Evolutionary conservation across 2,797 vertebrate genomes (phyloP), one percentile per base, ranked within the genome.

Genomic region (Garrulus glandarius): DNA sequence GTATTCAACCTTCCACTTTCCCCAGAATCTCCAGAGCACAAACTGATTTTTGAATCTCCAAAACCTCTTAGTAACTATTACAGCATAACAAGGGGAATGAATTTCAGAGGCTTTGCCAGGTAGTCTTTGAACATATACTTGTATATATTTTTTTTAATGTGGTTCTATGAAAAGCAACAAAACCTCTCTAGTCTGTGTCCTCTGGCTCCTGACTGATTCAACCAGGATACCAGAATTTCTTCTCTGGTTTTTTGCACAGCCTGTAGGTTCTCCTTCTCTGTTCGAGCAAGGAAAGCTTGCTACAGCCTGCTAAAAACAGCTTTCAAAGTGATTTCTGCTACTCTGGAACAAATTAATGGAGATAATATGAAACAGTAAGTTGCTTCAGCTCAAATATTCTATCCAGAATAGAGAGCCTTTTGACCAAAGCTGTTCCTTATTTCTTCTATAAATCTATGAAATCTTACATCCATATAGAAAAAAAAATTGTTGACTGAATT

Each of bases 201-300:
- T 74, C 68, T 49, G 32, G 11, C 11, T 76, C 16, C 55, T 57
- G 12, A 3, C 39, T 65, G 21, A 43, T 77, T 75, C 18, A 39
- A 19, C 7, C 11, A 68, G 36, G 18, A 44, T 44, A 70, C 6
- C 3, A 74, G 8, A 69, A 76, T 7, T 9, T 41, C 27, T 52
- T 39, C 5, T 37, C 12, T 61, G 0, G 0, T 3, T 47, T 43
- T 34, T 30, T 5, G 3, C 32, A 30, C 23, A 43, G 9, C 3
- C 10, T 60, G 4, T 27, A 50, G 5, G 4, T 37, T 57, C 13
- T 59, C 6, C 18, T 78, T 59, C 24, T 67, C 18, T n/a, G 3
- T 60, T 93, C 71, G 81, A 78, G 1, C 16, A 57, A 79, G 19
- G 20, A 75, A 82, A 50, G 3, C 18, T 61, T 69, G 59, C 21